phyloP scores from a whole-genome alignment of 2,113 vertebrate genomes.

The Beaufortia kweichowensis region DNA sequence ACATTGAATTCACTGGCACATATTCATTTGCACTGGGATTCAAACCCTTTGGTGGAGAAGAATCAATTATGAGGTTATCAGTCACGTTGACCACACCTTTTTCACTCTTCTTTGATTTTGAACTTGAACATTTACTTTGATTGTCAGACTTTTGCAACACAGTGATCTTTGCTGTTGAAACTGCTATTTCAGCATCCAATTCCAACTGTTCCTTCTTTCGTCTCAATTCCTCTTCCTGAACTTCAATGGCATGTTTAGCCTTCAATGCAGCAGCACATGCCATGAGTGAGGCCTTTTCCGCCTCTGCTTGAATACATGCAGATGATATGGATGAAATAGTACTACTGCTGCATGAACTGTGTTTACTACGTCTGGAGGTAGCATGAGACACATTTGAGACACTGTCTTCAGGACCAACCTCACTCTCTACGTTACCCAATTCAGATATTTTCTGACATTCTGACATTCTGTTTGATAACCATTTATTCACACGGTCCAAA shows the following conservation, averaged over 20 bases:
- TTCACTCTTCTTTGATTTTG: no score
- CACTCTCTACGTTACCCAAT: no score
- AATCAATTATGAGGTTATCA: no score
- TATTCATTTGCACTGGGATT: no score
- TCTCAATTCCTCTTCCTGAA: not conserved
- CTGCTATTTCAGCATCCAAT: constrained; percentile 2
- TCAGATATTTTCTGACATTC: no score
- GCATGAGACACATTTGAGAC: not conserved
- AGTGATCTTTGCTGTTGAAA: not conserved
- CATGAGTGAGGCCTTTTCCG: no score
- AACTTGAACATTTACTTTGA: no score
- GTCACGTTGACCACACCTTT: no score
- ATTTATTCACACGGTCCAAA: no score
- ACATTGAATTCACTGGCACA: no score
- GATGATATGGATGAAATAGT: not conserved
- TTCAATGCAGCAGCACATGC: not conserved
- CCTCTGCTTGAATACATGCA: not conserved
- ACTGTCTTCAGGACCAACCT: not conserved
- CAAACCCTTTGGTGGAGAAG: no score
- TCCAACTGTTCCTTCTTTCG: not conserved
- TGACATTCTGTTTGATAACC: no score
- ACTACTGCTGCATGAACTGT: not conserved
- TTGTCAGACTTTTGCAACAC: not conserved
- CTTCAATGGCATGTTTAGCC: not conserved
- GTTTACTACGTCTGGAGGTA: not conserved